Evolutionary conservation across 2,888 invertebrate species (phyloP), one percentile per base, ranked within the genome.

Genomic region (Platycnemis pennipes): DNA sequence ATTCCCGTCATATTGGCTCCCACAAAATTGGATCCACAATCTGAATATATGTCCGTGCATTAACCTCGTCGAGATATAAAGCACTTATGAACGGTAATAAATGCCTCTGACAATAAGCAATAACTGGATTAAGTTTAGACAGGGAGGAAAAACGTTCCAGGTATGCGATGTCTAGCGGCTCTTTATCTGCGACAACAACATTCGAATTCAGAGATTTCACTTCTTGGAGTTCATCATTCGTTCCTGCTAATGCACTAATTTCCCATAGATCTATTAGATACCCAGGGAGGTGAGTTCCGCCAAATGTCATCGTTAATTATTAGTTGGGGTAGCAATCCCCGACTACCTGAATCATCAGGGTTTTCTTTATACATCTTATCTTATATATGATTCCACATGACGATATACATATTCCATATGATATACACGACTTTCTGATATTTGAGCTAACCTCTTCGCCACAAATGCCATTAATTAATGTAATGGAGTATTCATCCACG

Each of bases 21-120:
- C 37, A 86, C 86, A 37, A 86, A 86, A 86, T 86, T 86, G 86
- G 86, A 37, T 86, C 37, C 86, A 37, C 86, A 86, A 86, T 86
- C 42, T 37, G 86, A 86, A 86, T 86, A 86, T 44, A 86, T 86
- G 26, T 86, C 86, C 56, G 56, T 56, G 56, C 56, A 11, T 3
- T 13, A 56, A 49, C 49, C 49, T 49, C n/a, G n/a, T 49, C 7
- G 49, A 49, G 49, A 49, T 49, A 49, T 49, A 56, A n/a, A 56
- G 56, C 13, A 22, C 4, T 56, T 19, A 19, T 19, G 56, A 56
- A 22, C 22, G 56, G 56, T 22, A 56, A 56, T 56, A 56, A 56
- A 56, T 56, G 56, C 56, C 13, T 63, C 63, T 19, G 63, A 56
- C 56, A 56, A 56, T 56, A 56, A 56, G 3, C 8, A 5, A 56